Percentiles rank a stretch among this genome's conserved stretches.
Conservation (phyloP, 2,888 invertebrate species). For the Petrolisthes manimaculis region DNA sequence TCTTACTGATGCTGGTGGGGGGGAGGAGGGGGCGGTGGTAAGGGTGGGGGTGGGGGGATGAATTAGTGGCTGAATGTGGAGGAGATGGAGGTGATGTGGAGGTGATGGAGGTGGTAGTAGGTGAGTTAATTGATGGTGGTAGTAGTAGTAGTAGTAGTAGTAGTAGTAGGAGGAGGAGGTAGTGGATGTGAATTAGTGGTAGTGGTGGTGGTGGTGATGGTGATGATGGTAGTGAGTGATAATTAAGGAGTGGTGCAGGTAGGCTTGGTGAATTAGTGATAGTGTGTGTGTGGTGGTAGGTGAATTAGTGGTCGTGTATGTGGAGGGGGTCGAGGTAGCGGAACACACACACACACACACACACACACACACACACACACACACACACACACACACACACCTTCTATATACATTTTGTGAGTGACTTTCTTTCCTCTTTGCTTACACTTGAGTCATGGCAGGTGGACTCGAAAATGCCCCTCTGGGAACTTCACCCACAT, state of each 20-base stretch:
- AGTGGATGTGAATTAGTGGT: neutral
- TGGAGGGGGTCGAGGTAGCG: neutral
- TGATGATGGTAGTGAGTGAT: neutral
- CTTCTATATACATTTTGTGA: too few species aligned
- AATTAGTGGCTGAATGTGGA: too few species aligned
- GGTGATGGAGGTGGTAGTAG: neutral
- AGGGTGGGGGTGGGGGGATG: neutral
- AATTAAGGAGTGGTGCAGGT: neutral
- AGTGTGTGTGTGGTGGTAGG: neutral
- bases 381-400: neutral
- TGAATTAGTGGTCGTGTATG: neutral
- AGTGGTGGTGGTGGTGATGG: neutral
- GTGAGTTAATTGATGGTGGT: neutral
- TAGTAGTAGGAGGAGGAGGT: neutral
- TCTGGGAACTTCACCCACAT: too few species aligned
- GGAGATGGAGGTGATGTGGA: neutral
- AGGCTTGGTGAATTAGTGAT: neutral
- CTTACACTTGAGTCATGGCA: too few species aligned
- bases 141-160: neutral
- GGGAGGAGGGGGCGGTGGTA: neutral
- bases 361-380: conserved; percentile 26
- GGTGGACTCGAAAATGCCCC: too few species aligned
- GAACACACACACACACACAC: neutral
- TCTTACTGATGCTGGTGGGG: neutral
- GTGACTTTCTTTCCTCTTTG: too few species aligned